Evolutionary conservation across 1,140 invertebrate genomes (phyloP).

Genomic region (Polypedilum pembai): DNA sequence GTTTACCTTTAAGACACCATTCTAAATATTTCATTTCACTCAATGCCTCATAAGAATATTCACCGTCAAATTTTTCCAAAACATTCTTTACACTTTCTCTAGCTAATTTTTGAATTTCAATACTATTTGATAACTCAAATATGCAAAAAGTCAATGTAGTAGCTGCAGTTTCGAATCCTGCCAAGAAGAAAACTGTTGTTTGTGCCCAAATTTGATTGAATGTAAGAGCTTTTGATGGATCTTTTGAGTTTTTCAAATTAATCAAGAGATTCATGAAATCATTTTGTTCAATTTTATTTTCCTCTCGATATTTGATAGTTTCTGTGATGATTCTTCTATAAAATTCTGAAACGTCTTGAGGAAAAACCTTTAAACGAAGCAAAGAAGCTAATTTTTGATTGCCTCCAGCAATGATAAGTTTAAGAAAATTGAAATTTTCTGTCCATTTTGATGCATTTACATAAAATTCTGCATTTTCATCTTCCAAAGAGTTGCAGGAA

Average conservation of each 20-base stretch:
- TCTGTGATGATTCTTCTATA: constrained; percentile 33
- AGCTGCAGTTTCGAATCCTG: constrained; percentile 50
- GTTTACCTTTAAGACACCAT: constrained; percentile 31
- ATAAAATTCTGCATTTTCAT: constrained; percentile 47
- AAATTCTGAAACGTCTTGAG: constrained; percentile 31
- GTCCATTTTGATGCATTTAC: constrained; percentile 42
- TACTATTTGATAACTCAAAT: constrained; percentile 46
- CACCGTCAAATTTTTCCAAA: constrained; percentile 28
- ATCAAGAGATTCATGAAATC: constrained; percentile 37
- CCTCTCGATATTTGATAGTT: constrained; percentile 39
- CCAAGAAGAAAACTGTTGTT: constrained; percentile 55
- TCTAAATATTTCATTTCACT: constrained; percentile 42
- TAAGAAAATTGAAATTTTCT: constrained; percentile 30
- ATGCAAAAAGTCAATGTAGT: constrained; percentile 44
- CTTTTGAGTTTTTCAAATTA: constrained; percentile 47
- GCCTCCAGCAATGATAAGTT: not conserved
- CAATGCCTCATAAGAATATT: constrained; percentile 40
- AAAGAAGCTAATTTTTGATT: constrained; percentile 3
- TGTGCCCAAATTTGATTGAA: constrained; percentile 47
- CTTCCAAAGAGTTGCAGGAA: constrained; percentile 46
- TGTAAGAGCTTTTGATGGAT: constrained; percentile 29
- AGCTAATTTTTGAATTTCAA: constrained; percentile 44
- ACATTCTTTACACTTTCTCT: constrained; percentile 34
- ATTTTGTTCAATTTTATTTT: constrained; percentile 38
- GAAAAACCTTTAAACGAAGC: not conserved